These are phyloP conservation scores for Tetrax tetrax DNA, from an alignment of 2,113 vertebrate species.

Conservation along the genomic window DNA sequence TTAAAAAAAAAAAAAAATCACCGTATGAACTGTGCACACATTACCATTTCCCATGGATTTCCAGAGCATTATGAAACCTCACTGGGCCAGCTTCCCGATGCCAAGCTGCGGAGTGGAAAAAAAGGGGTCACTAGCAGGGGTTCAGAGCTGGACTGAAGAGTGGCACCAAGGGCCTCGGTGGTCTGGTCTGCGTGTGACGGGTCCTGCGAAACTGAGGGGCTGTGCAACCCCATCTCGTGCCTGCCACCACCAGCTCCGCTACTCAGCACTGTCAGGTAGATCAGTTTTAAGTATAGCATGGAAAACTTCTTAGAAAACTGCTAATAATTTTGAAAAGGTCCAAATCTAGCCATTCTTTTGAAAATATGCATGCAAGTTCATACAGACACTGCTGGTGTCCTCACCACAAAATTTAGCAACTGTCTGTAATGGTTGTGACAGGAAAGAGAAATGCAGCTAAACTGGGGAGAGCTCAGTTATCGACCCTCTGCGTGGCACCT, in stretches of 20 bases:
- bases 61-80: not conserved
- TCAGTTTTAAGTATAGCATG: not conserved
- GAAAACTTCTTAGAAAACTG: not conserved
- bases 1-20: not conserved
- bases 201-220: too few species aligned
- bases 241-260: not conserved
- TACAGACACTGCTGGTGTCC: not conserved
- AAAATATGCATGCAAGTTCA: not conserved
- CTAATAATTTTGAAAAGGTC: not conserved
- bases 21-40: not conserved
- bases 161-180: not conserved
- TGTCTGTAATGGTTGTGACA: not conserved
- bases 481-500: not conserved
- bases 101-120: not conserved
- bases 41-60: not conserved
- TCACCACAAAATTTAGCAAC: not conserved
- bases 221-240: not conserved
- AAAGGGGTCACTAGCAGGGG: not conserved
- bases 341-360: not conserved
- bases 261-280: not conserved
- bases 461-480: not conserved
- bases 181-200: fast-evolving
- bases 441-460: not conserved
- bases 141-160: not conserved
- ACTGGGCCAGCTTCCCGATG: not conserved